These are phyloP conservation scores for Drosophila paramelanica DNA, from an alignment of 2,888 invertebrate species.

Conservation along the genomic window DNA sequence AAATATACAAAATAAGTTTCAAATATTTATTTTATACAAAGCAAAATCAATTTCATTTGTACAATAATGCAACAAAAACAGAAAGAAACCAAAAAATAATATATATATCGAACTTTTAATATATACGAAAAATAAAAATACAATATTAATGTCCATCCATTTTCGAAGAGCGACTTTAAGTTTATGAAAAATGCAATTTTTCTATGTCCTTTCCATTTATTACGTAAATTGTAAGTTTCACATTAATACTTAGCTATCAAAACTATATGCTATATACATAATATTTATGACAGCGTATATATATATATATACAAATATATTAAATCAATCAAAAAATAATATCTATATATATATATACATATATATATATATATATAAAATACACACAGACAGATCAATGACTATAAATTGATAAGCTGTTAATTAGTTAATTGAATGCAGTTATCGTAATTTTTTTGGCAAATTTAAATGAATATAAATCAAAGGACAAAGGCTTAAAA, in stretches of 20 bases:
- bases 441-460: slow-evolving; percentile 53
- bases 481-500: slow-evolving; percentile 34
- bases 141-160: slow-evolving; percentile 72
- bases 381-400: slow-evolving; percentile 24
- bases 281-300: slow-evolving; percentile 31
- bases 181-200: slow-evolving; percentile 77
- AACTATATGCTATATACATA: slow-evolving; percentile 29
- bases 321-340: slow-evolving; percentile 8
- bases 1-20: slow-evolving; percentile 65
- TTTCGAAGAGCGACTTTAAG: slow-evolving; percentile 73
- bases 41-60: slow-evolving; percentile 61
- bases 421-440: slow-evolving; percentile 77
- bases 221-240: slow-evolving; percentile 52
- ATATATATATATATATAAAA: slow-evolving; percentile 4
- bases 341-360: background rate
- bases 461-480: slow-evolving; percentile 33
- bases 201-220: slow-evolving; percentile 74
- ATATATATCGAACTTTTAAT: slow-evolving; percentile 12
- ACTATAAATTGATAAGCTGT: slow-evolving; percentile 67
- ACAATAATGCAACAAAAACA: slow-evolving; percentile 44
- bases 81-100: background rate
- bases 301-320: slow-evolving; percentile 19
- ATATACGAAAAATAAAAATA: slow-evolving; percentile 30
- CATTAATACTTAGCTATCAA: slow-evolving; percentile 45
- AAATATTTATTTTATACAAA: slow-evolving; percentile 65